A percentile compares a stretch with the other conserved stretches of the same genome.
Evolutionary conservation across 2,888 invertebrate genomes (phyloP).

Genomic region (Drosophila pullipes): DNA sequence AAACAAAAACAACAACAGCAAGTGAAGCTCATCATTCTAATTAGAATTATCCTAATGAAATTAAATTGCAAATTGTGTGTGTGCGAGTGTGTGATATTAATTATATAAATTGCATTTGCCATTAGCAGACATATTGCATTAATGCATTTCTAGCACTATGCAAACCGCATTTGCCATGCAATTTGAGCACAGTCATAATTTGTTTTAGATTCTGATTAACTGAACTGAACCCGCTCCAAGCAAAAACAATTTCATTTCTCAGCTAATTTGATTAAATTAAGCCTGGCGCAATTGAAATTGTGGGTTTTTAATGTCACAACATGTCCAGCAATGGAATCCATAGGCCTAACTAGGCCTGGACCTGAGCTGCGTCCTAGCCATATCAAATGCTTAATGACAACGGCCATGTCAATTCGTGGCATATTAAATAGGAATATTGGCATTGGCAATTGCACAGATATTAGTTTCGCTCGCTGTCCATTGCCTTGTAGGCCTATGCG

Average conservation of each 20-base stretch:
- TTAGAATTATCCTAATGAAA: constrained; percentile 83
- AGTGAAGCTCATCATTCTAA: constrained; percentile 76
- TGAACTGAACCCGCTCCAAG: constrained; percentile 31
- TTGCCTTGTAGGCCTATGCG: constrained; percentile 58
- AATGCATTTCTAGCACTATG: constrained; percentile 6
- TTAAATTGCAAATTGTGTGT: constrained; percentile 78
- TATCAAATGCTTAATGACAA: constrained; percentile 78
- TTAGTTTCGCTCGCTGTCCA: constrained; percentile 59
- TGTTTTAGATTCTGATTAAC: constrained; percentile 72
- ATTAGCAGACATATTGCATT: constrained; percentile 42
- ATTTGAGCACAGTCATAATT: constrained; percentile 65
- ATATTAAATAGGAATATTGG: constrained; percentile 82
- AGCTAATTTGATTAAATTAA: constrained; percentile 79
- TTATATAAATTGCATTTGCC: constrained; percentile 70
- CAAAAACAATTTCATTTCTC: constrained; percentile 63
- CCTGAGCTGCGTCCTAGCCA: constrained; percentile 42
- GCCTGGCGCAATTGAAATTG: constrained; percentile 41
- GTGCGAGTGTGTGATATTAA: constrained; percentile 57
- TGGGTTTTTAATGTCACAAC: constrained; percentile 66
- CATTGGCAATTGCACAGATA: constrained; percentile 78
- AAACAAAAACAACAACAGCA: constrained; percentile 23
- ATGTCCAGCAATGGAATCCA: constrained; percentile 37
- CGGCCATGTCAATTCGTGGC: constrained; percentile 80
- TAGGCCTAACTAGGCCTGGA: constrained; percentile 11
- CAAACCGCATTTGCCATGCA: constrained; percentile 39